Conservation (phyloP, 2,888 invertebrate genomes). For the Drosophila koepferae region DNA sequence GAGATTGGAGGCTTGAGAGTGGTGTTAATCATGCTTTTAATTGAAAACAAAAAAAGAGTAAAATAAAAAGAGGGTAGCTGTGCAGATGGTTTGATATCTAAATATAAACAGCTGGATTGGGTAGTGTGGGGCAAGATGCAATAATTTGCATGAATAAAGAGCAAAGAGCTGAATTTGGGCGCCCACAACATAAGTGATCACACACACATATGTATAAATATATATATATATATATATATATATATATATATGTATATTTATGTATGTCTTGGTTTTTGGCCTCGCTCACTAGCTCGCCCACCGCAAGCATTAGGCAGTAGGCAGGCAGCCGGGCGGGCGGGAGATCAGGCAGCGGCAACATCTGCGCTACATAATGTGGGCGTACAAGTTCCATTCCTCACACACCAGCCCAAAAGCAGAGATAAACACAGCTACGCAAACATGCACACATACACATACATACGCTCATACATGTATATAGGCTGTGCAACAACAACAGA, state of each 20-base stretch:
- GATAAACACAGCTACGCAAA: slow-evolving; percentile 51
- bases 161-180: slow-evolving; percentile 23
- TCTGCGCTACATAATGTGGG: slow-evolving; percentile 66
- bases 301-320: slow-evolving; percentile 34
- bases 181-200: slow-evolving; percentile 43
- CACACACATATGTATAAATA: slow-evolving; percentile 18
- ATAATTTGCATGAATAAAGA: slow-evolving; percentile 36
- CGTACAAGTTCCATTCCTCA: slow-evolving; percentile 65
- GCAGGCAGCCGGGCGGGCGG: slow-evolving; percentile 13
- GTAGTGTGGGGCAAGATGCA: slow-evolving; percentile 18
- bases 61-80: slow-evolving; percentile 1
- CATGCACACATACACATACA: slow-evolving; percentile 28
- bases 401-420: slow-evolving; percentile 33
- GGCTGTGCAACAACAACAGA: background rate
- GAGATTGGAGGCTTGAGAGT: slow-evolving; percentile 11
- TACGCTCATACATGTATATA: slow-evolving; percentile 11
- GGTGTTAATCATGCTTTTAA: slow-evolving; percentile 23
- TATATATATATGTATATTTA: slow-evolving; percentile 11
- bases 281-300: slow-evolving; percentile 57
- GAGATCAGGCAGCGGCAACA: slow-evolving; percentile 34
- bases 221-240: slow-evolving; percentile 6
- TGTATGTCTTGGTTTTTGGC: slow-evolving; percentile 31
- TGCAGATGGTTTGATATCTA: slow-evolving; percentile 37
- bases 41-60: slow-evolving; percentile 2
- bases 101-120: slow-evolving; percentile 33